Evolutionary conservation across 2,113 vertebrate species (phyloP).

Genomic region (Elaphurus davidianus): DNA sequence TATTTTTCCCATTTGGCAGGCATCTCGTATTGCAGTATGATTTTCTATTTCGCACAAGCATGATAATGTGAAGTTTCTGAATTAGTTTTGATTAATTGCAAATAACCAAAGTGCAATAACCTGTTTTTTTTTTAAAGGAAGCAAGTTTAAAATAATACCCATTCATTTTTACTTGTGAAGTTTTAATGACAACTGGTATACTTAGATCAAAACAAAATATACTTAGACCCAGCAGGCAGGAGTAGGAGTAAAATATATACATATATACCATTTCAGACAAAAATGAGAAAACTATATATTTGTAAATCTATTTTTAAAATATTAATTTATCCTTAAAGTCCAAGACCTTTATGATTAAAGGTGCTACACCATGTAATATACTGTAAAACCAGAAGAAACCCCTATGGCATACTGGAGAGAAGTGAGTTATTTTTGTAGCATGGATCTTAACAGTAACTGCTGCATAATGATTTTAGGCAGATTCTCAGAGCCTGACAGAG

Average conservation of each 20-base stretch:
- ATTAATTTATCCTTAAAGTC: not conserved
- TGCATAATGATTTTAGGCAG: not conserved
- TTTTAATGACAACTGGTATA: not conserved
- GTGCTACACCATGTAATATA: not conserved
- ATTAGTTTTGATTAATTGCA: constrained; percentile 20
- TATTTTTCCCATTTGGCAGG: not conserved
- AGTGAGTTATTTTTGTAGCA: not conserved
- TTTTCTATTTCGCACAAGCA: not conserved
- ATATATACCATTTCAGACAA: not conserved
- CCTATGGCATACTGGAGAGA: not conserved
- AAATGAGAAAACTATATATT: constrained; percentile 17
- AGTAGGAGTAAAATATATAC: not conserved
- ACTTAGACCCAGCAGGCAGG: not conserved
- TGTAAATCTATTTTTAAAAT: not conserved
- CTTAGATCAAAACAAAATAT: not conserved
- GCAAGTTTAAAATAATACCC: constrained; percentile 34
- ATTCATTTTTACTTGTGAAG: not conserved
- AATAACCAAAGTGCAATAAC: not conserved
- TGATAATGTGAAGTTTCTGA: not conserved
- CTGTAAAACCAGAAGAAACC: not conserved
- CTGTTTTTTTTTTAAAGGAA: not conserved
- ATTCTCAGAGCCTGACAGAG: not conserved
- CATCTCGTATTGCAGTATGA: not conserved
- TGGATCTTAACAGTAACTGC: not conserved
- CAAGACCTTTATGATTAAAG: not conserved